Evolutionary conservation across 2,888 invertebrate species (phyloP).

Genomic region (Palloptera scutellata): DNA sequence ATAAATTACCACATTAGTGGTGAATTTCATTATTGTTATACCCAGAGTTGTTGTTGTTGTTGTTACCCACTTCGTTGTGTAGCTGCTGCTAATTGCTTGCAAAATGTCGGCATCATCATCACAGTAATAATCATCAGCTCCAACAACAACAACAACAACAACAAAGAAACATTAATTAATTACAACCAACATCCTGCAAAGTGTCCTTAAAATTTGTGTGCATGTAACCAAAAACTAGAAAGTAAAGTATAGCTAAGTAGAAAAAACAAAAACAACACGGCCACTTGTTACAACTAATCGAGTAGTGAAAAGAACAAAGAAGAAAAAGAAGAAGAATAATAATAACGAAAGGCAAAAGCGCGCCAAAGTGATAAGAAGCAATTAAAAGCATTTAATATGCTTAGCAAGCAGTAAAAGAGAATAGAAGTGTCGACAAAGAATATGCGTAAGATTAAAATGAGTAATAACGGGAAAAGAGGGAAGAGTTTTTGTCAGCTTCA

Average conservation of each 20-base stretch:
- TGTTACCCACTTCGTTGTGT: background rate
- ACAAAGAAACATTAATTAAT: conserved; percentile 12
- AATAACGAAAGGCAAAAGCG: background rate
- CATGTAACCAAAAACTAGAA: background rate
- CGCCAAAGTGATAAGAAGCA: background rate
- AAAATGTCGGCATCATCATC: background rate
- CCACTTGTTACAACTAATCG: background rate
- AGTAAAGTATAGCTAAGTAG: background rate
- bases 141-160: background rate
- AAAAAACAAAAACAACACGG: background rate
- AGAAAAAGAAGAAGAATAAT: background rate
- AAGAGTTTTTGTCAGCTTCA: no score
- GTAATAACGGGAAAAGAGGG: no score
- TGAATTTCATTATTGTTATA: background rate
- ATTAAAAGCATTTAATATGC: background rate
- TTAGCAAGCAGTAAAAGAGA: background rate
- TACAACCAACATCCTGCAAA: background rate
- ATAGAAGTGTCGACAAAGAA: background rate
- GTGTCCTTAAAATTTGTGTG: background rate
- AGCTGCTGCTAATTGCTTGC: conserved; percentile 10
- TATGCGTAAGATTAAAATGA: no score
- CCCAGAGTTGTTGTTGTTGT: background rate
- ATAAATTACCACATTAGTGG: conserved; percentile 32
- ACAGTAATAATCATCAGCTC: background rate
- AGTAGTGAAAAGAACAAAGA: background rate